phyloP scores from a whole-genome alignment of 30 jellyfish, hydroid and myxozoan genomes.

The Aurelia sp. region DNA sequence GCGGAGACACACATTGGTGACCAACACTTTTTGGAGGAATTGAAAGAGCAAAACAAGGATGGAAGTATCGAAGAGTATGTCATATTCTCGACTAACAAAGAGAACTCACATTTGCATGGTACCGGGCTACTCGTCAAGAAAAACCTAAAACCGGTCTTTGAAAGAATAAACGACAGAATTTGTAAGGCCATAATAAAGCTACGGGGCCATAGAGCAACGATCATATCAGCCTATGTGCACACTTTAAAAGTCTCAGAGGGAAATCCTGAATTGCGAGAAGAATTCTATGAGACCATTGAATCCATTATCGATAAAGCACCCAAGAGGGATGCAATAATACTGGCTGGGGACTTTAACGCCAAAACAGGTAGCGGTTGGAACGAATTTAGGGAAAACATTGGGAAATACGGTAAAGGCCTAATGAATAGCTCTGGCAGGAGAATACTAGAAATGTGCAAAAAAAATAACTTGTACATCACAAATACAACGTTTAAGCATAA shows the following conservation, averaged over 20 bases:
- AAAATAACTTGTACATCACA: too few species aligned
- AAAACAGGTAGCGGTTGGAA: not conserved
- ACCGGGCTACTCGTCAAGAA: not conserved
- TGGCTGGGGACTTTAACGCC: not conserved
- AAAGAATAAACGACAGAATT: too few species aligned
- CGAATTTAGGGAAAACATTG: not conserved
- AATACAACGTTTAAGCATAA: too few species aligned
- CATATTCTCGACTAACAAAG: not conserved
- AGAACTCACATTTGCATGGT: not conserved
- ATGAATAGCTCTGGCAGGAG: not conserved
- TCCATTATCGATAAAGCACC: not conserved
- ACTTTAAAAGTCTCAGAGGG: not conserved
- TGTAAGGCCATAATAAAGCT: not conserved
- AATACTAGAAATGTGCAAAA: too few species aligned
- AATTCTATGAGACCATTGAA: not conserved
- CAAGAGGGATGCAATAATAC: not conserved
- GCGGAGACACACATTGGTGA: constrained; percentile 2
- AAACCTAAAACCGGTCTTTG: not conserved
- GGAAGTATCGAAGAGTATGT: too few species aligned
- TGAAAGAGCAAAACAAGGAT: not conserved
- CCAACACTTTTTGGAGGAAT: not conserved
- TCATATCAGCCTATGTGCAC: not conserved
- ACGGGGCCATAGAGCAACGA: not conserved
- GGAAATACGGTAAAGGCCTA: not conserved
- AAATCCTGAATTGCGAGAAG: not conserved